Conservation (phyloP, 2,888 invertebrate genomes). For the Acronicta leporina region DNA sequence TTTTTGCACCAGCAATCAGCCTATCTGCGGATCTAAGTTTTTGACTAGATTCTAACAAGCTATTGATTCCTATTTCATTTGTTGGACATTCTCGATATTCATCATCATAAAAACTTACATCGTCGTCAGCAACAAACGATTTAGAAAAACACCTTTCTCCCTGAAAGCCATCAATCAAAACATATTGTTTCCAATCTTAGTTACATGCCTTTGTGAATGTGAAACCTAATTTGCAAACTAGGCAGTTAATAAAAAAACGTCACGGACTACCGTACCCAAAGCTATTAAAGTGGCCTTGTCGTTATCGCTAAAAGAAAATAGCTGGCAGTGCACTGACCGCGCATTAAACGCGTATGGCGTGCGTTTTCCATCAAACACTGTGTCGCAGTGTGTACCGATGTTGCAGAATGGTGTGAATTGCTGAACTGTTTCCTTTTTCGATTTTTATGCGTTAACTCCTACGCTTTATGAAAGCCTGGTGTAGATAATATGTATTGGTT, state of each 20-base stretch:
- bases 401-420: conserved; percentile 50
- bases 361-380: conserved; percentile 56
- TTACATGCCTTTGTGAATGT: conserved; percentile 47
- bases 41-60: too few relatives aligned
- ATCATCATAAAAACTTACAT: too few relatives aligned
- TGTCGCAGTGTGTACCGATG: conserved; percentile 42
- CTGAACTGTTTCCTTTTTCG: conserved; percentile 36
- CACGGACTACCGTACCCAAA: conserved; percentile 79
- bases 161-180: neutral
- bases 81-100: too few relatives aligned
- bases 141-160: neutral
- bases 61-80: too few relatives aligned
- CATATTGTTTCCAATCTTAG: conserved; percentile 21
- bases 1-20: too few relatives aligned
- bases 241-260: conserved; percentile 66
- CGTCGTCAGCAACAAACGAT: too few relatives aligned
- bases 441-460: conserved; percentile 50
- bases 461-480: conserved; percentile 39
- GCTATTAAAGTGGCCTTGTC: conserved; percentile 83
- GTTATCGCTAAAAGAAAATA: conserved; percentile 83
- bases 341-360: conserved; percentile 41
- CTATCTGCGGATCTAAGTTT: too few relatives aligned
- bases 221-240: conserved; percentile 60
- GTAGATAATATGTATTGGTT: conserved; percentile 21
- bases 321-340: conserved; percentile 74